These are phyloP conservation scores for Scarus forsteni DNA, from an alignment of 2,797 vertebrate genomes.

Conservation along the genomic window DNA sequence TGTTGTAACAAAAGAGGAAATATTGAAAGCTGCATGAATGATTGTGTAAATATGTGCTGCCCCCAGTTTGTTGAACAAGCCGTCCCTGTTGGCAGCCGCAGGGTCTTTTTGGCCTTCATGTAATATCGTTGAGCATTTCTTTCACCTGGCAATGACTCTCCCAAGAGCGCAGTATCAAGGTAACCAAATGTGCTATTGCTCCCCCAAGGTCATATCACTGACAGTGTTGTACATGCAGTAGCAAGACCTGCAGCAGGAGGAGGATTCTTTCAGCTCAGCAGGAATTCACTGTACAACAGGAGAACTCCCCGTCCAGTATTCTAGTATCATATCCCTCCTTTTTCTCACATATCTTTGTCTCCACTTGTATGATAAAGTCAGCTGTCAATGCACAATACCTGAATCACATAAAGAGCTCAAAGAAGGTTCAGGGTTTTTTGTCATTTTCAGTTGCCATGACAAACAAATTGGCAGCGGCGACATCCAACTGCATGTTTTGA, in stretches of 20 bases:
- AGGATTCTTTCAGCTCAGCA: conserved; percentile 10
- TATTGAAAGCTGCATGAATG: not conserved
- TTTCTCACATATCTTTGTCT: conserved; percentile 7
- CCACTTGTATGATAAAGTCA: not conserved
- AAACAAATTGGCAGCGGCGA: conserved; percentile 3
- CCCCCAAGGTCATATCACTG: conserved; percentile 30
- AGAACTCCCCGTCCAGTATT: conserved; percentile 5
- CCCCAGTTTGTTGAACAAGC: not conserved
- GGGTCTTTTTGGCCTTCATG: conserved; percentile 22
- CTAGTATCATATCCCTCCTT: conserved; percentile 8
- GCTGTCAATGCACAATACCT: not conserved
- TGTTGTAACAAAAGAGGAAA: not conserved
- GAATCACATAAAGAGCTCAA: conserved; percentile 23
- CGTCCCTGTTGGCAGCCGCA: conserved; percentile 5
- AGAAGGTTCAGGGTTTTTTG: conserved; percentile 12
- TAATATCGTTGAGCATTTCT: conserved; percentile 18
- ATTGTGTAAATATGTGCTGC: not conserved
- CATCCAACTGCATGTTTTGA: not conserved
- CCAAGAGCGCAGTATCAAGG: conserved; percentile 8
- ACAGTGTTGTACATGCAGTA: not conserved
- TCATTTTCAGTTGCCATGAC: conserved; percentile 17
- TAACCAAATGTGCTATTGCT: conserved; percentile 23
- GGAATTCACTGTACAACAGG: not conserved
- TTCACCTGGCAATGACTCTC: conserved; percentile 16
- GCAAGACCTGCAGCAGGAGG: conserved; percentile 8